Conservation (phyloP, 2,888 invertebrate species). For the Thysanoteuthis rhombus region DNA sequence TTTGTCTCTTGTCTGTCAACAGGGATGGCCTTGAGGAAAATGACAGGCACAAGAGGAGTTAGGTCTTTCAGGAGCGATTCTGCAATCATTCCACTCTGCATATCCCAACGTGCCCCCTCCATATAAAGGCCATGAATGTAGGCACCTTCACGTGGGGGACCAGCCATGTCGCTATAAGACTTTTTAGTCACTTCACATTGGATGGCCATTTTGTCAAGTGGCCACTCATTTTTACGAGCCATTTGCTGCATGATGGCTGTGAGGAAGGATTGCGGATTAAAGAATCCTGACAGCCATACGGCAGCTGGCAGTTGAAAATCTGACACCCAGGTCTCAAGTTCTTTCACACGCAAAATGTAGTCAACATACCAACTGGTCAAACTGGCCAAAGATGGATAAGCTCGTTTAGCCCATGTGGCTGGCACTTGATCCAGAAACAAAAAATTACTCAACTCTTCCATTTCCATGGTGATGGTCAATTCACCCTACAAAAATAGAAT, state of each 20-base stretch:
- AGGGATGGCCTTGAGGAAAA: conserved; percentile 80
- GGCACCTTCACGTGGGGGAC: conserved; percentile 85
- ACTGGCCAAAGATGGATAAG: conserved; percentile 90
- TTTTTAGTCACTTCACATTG: conserved; percentile 98
- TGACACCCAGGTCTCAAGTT: conserved; percentile 87
- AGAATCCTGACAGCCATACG: conserved; percentile 96
- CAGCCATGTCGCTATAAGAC: conserved; percentile 88
- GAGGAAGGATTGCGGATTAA: conserved; percentile 94
- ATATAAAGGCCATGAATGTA: conserved; percentile 90
- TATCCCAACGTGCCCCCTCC: conserved; percentile 96
- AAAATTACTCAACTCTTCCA: conserved; percentile 93
- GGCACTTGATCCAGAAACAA: conserved; percentile 90
- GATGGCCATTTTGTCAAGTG: conserved; percentile 94
- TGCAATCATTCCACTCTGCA: conserved; percentile 87
- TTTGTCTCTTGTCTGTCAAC: conserved; percentile 93
- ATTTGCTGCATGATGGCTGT: conserved; percentile 99
- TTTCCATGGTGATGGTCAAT: conserved; percentile 92
- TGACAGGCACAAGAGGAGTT: conserved; percentile 92
- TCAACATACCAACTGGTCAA: conserved; percentile 94
- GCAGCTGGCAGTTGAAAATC: conserved; percentile 87
- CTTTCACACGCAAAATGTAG: conserved; percentile 81
- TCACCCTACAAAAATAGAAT: conserved; percentile 77
- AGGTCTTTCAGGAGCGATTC: conserved; percentile 93
- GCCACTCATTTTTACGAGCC: conserved; percentile 89
- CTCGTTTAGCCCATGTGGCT: conserved; percentile 84